Percentiles rank a stretch among this genome's conserved stretches.
phyloP scores from a whole-genome alignment of 2,888 invertebrate genomes.

The Litoditis marina region DNA sequence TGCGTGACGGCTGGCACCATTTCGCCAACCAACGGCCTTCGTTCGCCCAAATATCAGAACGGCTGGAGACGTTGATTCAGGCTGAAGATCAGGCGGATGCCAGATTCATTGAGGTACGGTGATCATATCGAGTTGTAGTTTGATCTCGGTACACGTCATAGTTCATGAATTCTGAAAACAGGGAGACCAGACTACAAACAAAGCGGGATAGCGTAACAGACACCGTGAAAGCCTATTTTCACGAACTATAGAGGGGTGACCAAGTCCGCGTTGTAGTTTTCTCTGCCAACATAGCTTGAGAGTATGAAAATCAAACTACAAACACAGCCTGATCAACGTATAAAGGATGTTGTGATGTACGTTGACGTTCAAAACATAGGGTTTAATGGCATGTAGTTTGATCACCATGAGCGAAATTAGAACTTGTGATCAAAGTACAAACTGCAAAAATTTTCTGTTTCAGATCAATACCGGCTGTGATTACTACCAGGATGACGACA shows the following conservation, averaged over 20 bases:
- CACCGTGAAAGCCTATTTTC: not conserved
- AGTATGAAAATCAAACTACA: too few relatives aligned
- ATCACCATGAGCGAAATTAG: too few relatives aligned
- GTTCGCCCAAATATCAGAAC: constrained; percentile 19
- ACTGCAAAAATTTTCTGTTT: not conserved
- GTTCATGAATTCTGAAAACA: too few relatives aligned
- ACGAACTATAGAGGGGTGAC: not conserved
- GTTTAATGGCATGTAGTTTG: too few relatives aligned
- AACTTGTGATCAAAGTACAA: too few relatives aligned
- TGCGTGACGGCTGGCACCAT: constrained; percentile 35
- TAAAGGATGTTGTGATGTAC: too few relatives aligned
- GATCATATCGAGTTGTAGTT: not conserved
- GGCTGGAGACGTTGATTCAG: constrained; percentile 13
- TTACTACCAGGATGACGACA: constrained; percentile 26
- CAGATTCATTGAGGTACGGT: constrained; percentile 13
- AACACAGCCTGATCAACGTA: too few relatives aligned
- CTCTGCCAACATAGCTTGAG: too few relatives aligned
- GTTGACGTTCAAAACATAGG: too few relatives aligned
- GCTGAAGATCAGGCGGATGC: constrained; percentile 15
- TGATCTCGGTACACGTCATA: not conserved
- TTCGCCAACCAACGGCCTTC: constrained; percentile 31
- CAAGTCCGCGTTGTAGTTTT: too few relatives aligned
- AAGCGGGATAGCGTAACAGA: too few relatives aligned
- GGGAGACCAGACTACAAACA: too few relatives aligned
- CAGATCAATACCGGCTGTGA: constrained; percentile 34